Conservation (phyloP, 2,888 invertebrate species). For the Xestia c-nigrum region DNA sequence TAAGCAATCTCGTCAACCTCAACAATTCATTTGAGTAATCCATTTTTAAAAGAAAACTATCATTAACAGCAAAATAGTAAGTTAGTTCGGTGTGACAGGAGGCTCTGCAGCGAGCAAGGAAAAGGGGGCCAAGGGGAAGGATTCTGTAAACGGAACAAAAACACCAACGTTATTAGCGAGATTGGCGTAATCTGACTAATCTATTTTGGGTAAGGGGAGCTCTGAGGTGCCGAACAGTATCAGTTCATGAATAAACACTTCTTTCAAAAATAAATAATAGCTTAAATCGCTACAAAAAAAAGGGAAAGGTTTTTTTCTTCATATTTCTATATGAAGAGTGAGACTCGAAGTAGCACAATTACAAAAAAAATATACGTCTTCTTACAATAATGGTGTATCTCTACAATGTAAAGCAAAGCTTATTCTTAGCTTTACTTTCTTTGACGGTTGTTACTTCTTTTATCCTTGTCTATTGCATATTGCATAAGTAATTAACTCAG, state of each 20-base stretch:
- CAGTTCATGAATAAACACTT: conserved; percentile 79
- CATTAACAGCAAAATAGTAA: not conserved
- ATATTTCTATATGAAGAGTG: not conserved
- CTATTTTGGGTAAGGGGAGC: conserved; percentile 88
- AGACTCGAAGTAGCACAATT: not conserved
- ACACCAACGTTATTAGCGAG: conserved; percentile 90
- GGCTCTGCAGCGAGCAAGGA: conserved; percentile 78
- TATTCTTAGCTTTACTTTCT: too few species aligned
- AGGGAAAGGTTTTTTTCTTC: not conserved
- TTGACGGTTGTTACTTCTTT: too few species aligned
- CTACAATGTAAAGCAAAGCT: too few species aligned
- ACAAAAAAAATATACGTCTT: not conserved
- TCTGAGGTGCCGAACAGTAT: conserved; percentile 79
- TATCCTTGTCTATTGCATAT: too few species aligned
- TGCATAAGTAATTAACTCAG: too few species aligned
- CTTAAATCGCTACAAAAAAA: not conserved
- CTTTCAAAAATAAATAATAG: conserved; percentile 35
- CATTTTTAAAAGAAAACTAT: not conserved
- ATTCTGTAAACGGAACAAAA: conserved; percentile 89
- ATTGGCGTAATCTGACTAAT: conserved; percentile 91
- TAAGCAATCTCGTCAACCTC: not conserved
- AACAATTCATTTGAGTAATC: not conserved
- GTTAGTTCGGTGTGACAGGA: conserved; percentile 77
- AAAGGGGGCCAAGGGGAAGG: conserved; percentile 87
- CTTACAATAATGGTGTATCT: not conserved